Percentiles rank a stretch among this genome's conserved stretches.
phyloP scores from a whole-genome alignment of 2,113 vertebrate genomes.

The Carassius gibelio region DNA sequence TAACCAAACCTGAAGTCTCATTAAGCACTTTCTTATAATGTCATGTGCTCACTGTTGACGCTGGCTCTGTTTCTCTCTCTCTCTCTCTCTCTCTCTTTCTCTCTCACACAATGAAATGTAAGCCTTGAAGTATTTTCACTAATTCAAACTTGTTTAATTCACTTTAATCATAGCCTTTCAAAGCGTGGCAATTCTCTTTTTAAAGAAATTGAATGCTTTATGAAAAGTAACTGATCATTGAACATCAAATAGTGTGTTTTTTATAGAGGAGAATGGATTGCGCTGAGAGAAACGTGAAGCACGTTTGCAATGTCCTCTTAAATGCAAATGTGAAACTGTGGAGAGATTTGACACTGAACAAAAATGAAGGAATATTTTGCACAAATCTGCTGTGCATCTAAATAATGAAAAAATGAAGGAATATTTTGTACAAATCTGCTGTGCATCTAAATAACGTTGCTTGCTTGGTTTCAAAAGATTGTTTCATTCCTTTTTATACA shows the following conservation, averaged over 20 bases:
- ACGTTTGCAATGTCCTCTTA: constrained; percentile 12
- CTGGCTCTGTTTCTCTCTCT: neutral
- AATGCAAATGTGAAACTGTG: neutral
- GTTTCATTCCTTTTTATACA: neutral
- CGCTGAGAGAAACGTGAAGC: neutral
- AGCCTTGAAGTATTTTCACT: constrained; percentile 37
- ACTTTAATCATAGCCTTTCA: constrained; percentile 56
- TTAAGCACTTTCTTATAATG: constrained; percentile 7
- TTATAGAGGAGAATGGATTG: constrained; percentile 21
- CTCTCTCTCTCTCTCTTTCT: neutral
- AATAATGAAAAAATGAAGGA: neutral
- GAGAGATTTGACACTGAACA: neutral
- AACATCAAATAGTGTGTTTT: constrained; percentile 44
- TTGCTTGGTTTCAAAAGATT: neutral
- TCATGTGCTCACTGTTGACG: neutral
- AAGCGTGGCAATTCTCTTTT: constrained; percentile 40
- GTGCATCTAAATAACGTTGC: neutral
- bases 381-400: too few species aligned
- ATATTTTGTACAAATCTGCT: too few species aligned
- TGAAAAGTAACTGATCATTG: constrained; percentile 48
- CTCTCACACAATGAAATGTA: neutral
- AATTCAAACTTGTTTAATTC: constrained; percentile 54
- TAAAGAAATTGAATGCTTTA: constrained; percentile 49
- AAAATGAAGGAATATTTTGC: neutral
- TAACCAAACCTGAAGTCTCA: neutral